phyloP scores from a whole-genome alignment of 1,140 invertebrate species.

The Calliphora vicina region DNA sequence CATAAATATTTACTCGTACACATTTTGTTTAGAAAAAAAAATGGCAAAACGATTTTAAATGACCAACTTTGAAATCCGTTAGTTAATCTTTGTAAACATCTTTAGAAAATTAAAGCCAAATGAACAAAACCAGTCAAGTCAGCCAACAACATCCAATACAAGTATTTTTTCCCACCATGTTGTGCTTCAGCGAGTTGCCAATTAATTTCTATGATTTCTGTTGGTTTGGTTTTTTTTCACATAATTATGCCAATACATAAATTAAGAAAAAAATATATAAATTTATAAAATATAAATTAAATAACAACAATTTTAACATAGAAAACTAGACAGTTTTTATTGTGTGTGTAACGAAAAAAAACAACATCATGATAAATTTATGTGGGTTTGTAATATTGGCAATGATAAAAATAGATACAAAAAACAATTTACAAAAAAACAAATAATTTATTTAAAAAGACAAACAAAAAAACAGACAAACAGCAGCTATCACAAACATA shows the following conservation, averaged over 20 bases:
- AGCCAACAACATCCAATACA: neutral
- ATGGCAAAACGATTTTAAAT: neutral
- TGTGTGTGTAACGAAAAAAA: neutral
- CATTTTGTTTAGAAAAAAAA: neutral
- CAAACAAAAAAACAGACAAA: neutral
- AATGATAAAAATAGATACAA: slow-evolving; percentile 6
- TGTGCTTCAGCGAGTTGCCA: neutral
- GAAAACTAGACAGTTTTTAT: neutral
- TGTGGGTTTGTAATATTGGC: slow-evolving; percentile 21
- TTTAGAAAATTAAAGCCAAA: neutral
- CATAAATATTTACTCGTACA: neutral
- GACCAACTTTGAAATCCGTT: neutral
- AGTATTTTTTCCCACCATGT: slow-evolving; percentile 19
- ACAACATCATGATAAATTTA: slow-evolving; percentile 24
- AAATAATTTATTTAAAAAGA: neutral
- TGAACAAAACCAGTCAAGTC: neutral
- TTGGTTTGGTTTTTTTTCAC: slow-evolving; percentile 9
- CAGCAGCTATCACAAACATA: neutral
- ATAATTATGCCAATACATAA: slow-evolving; percentile 25
- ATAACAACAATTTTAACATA: neutral
- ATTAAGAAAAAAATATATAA: neutral
- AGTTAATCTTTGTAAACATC: neutral
- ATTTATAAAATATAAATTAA: neutral
- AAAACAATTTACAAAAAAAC: neutral
- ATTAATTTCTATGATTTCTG: slow-evolving; percentile 28